Evolutionary conservation across 1,140 invertebrate species (phyloP), one percentile per base, ranked within the genome.

Genomic region (Cryptotermes secundus): DNA sequence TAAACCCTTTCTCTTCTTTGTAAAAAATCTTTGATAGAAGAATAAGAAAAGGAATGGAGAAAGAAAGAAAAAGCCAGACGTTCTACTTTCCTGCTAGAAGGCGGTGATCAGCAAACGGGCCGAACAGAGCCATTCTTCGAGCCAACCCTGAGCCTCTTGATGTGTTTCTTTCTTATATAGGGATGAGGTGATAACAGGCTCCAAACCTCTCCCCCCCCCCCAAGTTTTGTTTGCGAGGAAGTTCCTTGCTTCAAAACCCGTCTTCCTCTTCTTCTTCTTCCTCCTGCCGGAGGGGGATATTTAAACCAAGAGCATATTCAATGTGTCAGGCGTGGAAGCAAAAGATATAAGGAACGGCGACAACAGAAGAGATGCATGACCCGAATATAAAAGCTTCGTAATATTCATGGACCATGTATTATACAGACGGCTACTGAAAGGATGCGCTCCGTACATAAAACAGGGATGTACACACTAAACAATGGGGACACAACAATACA

Each of bases 191-290:
- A 72, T 72, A 31, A 72, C 31, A n/a, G 59, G 59, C 59, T 72
- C n/a, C 26, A 22, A 59, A 4, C 59, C 59, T 72, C 7, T n/a
- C 1, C 53, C 26, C 59, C 6, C 10, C 59, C 26, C 26, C 9
- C 26, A 31, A n/a, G 59, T 72, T 72, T 72, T 72, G 59, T 72
- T n/a, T 72, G 59, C 26, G 14, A 72, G 59, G n/a, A 72, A 72
- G 59, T 72, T 72, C 59, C 59, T 72, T 72, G 59, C 59, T 72
- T 72, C 59, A 72, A 72, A 72, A 72, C 59, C 59, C 59, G 59
- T 72, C 59, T 72, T 72, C 59, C 2, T 31, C 45, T 49, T 19
- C 12, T 14, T 4, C 16, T 19, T 49, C 59, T 14, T 72, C 59
- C 31, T 72, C 59, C 31, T 4, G 26, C 59, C n/a, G 59, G 4